These are phyloP conservation scores for Nemurella pictetii DNA, from an alignment of 2,888 invertebrate species.

Conservation along the genomic window DNA sequence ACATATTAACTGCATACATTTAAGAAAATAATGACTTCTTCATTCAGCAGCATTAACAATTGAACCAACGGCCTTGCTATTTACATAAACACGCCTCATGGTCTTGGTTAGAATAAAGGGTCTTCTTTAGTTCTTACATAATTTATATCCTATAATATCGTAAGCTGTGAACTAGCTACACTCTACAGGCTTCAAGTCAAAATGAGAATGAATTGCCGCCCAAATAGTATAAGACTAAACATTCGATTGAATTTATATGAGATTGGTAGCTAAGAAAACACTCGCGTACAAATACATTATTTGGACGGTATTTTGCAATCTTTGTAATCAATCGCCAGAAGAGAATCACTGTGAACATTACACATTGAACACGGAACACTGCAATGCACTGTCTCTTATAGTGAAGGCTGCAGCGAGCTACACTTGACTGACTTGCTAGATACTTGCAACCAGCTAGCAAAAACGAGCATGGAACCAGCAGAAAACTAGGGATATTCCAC, in stretches of 20 bases:
- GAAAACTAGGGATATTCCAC: too few species aligned
- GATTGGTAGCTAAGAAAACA: too few species aligned
- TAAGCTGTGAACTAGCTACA: background rate
- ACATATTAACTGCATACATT: conserved; percentile 7
- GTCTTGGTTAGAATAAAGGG: background rate
- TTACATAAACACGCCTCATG: conserved; percentile 23
- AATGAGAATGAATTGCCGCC: background rate
- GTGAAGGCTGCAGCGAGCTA: too few species aligned
- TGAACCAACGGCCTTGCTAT: conserved; percentile 23
- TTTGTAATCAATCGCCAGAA: too few species aligned
- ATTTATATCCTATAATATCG: background rate
- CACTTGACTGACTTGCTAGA: too few species aligned
- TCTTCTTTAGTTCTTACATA: background rate
- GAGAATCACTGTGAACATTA: too few species aligned
- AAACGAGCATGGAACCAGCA: too few species aligned
- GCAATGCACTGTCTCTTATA: too few species aligned
- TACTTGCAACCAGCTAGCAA: too few species aligned
- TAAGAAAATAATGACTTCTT: background rate
- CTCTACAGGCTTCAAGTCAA: conserved; percentile 17
- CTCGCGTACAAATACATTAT: too few species aligned
- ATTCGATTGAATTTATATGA: background rate
- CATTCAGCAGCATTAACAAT: background rate
- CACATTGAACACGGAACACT: too few species aligned
- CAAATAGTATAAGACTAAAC: background rate
- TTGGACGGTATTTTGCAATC: too few species aligned